These are phyloP conservation scores for Trachythela sp. DNA, from an alignment of 64 coral and sea anemone genomes.

Conservation along the genomic window DNA sequence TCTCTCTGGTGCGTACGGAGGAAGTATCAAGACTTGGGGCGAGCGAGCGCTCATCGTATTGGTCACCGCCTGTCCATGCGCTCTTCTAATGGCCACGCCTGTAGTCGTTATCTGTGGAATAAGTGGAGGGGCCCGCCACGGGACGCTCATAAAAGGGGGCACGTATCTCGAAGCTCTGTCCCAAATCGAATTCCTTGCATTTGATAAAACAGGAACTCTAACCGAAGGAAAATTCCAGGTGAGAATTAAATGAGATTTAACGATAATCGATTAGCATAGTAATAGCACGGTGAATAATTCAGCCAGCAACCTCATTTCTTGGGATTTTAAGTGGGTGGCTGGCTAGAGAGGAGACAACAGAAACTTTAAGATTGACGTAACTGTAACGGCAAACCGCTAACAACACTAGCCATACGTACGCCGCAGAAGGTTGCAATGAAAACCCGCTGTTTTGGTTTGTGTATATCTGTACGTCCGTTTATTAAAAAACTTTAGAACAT, in stretches of 20 bases:
- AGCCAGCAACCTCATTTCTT: too few species aligned
- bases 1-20: conserved; percentile 61
- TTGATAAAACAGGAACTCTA: conserved; percentile 60
- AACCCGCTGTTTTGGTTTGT: too few species aligned
- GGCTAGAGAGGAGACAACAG: too few species aligned
- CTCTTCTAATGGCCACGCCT: conserved; percentile 72
- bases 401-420: too few species aligned
- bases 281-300: too few species aligned
- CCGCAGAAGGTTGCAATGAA: too few species aligned
- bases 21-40: conserved; percentile 66
- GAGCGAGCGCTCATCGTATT: conserved; percentile 71
- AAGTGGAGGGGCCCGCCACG: conserved; percentile 62
- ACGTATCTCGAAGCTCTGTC: conserved; percentile 38
- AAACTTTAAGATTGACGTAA: too few species aligned
- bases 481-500: too few species aligned
- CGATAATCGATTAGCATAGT: conserved; percentile 68
- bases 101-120: conserved; percentile 69
- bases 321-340: too few species aligned
- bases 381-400: too few species aligned
- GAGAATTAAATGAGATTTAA: too few species aligned
- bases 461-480: too few species aligned
- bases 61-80: conserved; percentile 72
- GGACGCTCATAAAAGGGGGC: conserved; percentile 63
- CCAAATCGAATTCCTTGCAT: conserved; percentile 33
- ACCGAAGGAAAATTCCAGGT: conserved; percentile 83